These are phyloP conservation scores for Anniella stebbinsi DNA, from an alignment of 2,797 vertebrate genomes.

Conservation along the genomic window DNA sequence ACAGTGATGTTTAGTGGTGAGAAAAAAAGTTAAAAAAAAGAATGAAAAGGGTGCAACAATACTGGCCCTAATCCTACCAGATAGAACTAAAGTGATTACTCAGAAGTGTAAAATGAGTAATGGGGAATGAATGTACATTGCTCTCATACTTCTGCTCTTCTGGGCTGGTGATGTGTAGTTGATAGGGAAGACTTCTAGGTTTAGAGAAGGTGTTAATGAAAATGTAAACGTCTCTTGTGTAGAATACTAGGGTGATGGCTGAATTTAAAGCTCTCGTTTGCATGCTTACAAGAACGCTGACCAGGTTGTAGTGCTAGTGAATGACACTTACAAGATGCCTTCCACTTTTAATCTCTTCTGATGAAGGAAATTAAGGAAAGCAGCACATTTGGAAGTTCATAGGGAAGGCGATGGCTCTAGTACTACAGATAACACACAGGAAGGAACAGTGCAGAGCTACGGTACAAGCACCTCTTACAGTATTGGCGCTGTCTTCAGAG, in stretches of 20 bases:
- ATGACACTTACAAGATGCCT: slow-evolving; percentile 77
- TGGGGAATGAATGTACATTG: neutral
- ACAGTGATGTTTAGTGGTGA: neutral
- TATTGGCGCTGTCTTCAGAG: slow-evolving; percentile 94
- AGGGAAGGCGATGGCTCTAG: slow-evolving; percentile 99
- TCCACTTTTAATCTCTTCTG: slow-evolving; percentile 85
- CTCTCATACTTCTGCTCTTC: neutral
- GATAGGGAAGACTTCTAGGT: slow-evolving; percentile 9
- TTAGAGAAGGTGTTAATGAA: neutral
- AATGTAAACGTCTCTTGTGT: neutral
- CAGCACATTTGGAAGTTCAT: slow-evolving; percentile 97
- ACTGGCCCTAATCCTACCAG: neutral
- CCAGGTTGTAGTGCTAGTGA: slow-evolving; percentile 51
- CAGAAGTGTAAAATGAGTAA: neutral
- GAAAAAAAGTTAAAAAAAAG: neutral
- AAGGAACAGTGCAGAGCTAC: slow-evolving; percentile 89
- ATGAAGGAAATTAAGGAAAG: slow-evolving; percentile 99
- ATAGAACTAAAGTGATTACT: neutral
- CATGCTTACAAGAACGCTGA: slow-evolving; percentile 67
- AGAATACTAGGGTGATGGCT: slow-evolving; percentile 26
- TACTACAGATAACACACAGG: slow-evolving; percentile 98
- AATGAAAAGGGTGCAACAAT: neutral
- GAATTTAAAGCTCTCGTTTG: slow-evolving; percentile 60
- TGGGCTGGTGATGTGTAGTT: neutral
- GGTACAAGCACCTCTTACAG: slow-evolving; percentile 86